Percentiles rank a stretch among this genome's conserved stretches.
These are phyloP conservation scores for Uria aalge DNA, from an alignment of 2,113 vertebrate genomes.

Conservation along the genomic window DNA sequence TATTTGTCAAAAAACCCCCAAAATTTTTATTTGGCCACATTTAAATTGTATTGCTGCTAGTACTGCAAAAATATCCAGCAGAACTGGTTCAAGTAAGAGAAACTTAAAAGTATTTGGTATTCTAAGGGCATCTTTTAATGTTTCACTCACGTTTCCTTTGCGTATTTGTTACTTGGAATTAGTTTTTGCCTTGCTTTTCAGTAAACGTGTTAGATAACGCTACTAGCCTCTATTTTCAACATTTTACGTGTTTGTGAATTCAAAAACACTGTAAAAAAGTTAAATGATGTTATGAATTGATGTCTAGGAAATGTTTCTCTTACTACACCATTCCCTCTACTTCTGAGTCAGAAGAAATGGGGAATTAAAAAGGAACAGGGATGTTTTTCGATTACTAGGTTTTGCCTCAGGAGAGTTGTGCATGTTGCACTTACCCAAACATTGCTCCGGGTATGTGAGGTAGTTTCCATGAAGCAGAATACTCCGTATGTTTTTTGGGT, in stretches of 20 bases:
- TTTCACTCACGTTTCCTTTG: neutral
- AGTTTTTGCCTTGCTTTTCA: constrained; percentile 43
- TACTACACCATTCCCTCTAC: neutral
- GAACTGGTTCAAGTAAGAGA: neutral
- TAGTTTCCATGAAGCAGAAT: neutral
- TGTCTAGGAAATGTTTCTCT: neutral
- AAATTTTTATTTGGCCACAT: neutral
- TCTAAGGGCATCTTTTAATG: neutral
- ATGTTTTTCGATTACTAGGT: neutral
- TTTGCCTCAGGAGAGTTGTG: neutral
- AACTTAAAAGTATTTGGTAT: neutral
- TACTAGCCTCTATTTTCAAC: constrained; percentile 15
- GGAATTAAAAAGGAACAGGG: neutral
- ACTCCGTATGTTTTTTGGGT: neutral
- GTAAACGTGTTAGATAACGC: constrained; percentile 38
- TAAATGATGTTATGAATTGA: neutral
- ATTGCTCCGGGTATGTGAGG: neutral
- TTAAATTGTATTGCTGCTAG: neutral
- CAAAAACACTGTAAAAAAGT: neutral
- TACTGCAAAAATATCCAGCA: neutral
- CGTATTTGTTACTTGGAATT: constrained; percentile 32
- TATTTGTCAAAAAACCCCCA: neutral
- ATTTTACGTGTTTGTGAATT: neutral
- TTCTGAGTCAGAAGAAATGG: neutral
- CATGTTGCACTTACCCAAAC: neutral